These are phyloP conservation scores for Podocnemis expansa DNA, from an alignment of 2,113 vertebrate species.

Conservation along the genomic window DNA sequence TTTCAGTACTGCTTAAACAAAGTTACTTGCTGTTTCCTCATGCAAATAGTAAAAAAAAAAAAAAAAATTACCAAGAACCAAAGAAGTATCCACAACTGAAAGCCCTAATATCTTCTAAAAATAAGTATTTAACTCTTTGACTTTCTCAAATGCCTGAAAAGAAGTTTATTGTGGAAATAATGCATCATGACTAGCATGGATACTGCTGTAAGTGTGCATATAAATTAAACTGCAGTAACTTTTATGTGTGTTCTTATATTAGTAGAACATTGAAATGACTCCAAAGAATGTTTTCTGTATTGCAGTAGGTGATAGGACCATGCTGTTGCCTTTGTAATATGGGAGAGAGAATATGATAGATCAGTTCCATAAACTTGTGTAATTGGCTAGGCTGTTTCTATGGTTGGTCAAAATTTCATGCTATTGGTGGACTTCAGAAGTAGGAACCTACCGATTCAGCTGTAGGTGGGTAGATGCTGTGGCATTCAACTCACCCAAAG, in stretches of 20 bases:
- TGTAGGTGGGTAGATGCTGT: background rate
- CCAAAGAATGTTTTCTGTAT: constrained; percentile 25
- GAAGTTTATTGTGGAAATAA: background rate
- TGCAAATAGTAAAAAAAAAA: background rate
- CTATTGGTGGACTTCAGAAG: constrained; percentile 58
- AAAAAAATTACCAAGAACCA: background rate
- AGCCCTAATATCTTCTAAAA: background rate
- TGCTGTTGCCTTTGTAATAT: constrained; percentile 32
- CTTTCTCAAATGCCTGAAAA: background rate
- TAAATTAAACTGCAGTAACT: background rate
- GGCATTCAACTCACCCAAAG: background rate
- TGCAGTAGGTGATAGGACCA: constrained; percentile 46
- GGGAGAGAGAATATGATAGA: constrained; percentile 56
- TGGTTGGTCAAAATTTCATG: constrained; percentile 22
- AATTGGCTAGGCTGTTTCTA: constrained; percentile 78
- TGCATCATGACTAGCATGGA: background rate
- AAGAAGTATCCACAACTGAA: background rate
- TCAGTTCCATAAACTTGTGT: constrained; percentile 36
- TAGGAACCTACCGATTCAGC: constrained; percentile 29
- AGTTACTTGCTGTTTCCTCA: background rate
- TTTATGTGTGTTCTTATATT: background rate
- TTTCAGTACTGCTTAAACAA: background rate
- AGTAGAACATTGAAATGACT: background rate
- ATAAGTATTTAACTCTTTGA: background rate
- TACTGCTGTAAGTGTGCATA: background rate